Evolutionary conservation across 2,888 invertebrate species (phyloP), one percentile per base, ranked within the genome.

Genomic region (Kryphioiulus occultus): DNA sequence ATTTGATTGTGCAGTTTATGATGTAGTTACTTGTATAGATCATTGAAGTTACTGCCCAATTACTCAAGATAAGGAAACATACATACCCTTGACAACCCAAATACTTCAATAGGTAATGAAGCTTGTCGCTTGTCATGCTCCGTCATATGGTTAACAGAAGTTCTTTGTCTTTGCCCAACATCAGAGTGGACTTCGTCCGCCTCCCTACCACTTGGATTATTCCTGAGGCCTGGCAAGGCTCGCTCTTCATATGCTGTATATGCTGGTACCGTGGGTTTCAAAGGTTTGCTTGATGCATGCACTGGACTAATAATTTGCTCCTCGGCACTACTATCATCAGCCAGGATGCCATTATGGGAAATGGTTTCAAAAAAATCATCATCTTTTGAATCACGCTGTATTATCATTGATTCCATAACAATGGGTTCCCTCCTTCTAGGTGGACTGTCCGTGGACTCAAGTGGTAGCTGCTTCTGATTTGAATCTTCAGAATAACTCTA

Each of bases 191-290:
- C 47, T 30, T 87, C 88, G 22, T 88, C 88, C 9, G 32, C 39
- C 3, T 26, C 17, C 47, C 17, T 44, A 88, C 2, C 32, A 82
- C 19, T 89, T 88, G n/a, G 89, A 89, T 47, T 88, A 87, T 22
- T 59, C 83, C 78, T 68, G 86, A 35, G 32, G 19, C 42, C 88
- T 12, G 97, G 97, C 88, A 97, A 93, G 0, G 96, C 94, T 88
- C 96, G 93, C 90, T 97, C 97, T 91, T 97, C 97, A 90, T 97
- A 97, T 90, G 96, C 96, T 91, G 96, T 96, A 90, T 96, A 97
- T 4, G 95, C 96, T 19, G 95, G 93, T 90, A 92, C 93, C 12
- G 42, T n/a, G 17, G 85, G 22, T 42, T 85, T 85, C 42, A 30
- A 17, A 42, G 26, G 35, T n/a, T 85, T 44, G 7, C 22, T 42